A percentile compares a stretch with the other conserved stretches of the same genome.
Conservation (phyloP, 2,113 vertebrate genomes). For the Myrmophylax atrothorax region DNA sequence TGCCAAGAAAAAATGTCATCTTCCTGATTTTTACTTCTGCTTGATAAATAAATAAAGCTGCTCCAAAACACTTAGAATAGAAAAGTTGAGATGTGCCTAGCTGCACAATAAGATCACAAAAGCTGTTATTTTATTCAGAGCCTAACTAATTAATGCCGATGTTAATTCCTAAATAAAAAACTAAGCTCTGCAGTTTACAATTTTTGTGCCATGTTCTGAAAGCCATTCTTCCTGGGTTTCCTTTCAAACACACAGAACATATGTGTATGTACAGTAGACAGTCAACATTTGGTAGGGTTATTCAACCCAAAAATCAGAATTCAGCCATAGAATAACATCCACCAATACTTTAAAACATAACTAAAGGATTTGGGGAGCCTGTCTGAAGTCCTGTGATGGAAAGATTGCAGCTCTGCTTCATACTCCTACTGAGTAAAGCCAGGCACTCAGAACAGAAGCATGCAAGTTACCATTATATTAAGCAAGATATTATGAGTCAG, state of each 20-base stretch:
- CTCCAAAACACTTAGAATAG: neutral
- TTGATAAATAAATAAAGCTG: slow-evolving; percentile 4
- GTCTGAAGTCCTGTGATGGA: neutral
- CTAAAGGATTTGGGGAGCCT: neutral
- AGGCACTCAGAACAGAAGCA: neutral
- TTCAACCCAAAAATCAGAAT: neutral
- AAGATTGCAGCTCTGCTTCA: neutral
- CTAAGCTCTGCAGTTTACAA: neutral
- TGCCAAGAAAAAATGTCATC: neutral
- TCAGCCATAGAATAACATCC: neutral
- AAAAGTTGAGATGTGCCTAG: neutral
- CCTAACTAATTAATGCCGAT: slow-evolving; percentile 10
- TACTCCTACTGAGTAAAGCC: neutral
- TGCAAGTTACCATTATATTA: neutral
- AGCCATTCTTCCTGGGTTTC: neutral
- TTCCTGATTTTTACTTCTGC: neutral
- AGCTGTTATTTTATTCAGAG: neutral
- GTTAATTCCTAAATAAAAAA: slow-evolving; percentile 23
- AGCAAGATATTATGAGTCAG: neutral
- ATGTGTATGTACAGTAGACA: neutral
- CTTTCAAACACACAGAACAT: neutral
- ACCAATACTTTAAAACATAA: neutral
- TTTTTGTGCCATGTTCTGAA: neutral
- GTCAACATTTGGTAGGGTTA: neutral
- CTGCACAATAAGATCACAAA: neutral